A percentile compares a stretch with the other conserved stretches of the same genome.
These are phyloP conservation scores for Drosophila truncata DNA, from an alignment of 1,140 invertebrate genomes.

Conservation along the genomic window DNA sequence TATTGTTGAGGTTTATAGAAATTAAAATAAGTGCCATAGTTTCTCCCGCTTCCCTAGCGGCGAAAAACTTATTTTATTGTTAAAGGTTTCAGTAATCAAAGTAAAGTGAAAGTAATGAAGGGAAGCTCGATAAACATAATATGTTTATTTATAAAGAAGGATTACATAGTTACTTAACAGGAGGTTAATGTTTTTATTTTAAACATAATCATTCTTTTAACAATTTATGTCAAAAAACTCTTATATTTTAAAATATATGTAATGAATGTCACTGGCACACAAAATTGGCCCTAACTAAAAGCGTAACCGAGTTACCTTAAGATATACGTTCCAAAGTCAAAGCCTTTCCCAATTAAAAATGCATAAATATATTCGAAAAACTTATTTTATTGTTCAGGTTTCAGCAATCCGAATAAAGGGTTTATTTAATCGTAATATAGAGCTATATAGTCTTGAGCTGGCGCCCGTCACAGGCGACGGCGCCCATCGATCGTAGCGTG, in stretches of 20 bases:
- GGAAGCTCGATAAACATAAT: no score
- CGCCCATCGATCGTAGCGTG: constrained; percentile 38
- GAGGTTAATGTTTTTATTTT: neutral
- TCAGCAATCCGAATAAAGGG: constrained; percentile 69
- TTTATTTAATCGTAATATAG: constrained; percentile 75
- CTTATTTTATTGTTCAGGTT: constrained; percentile 78
- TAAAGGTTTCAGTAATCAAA: neutral
- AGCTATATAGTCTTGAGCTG: constrained; percentile 77
- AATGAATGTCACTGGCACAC: neutral
- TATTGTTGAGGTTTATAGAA: constrained; percentile 17
- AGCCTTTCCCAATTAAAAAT: neutral
- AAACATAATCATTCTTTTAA: no score
- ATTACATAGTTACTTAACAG: neutral
- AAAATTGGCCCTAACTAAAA: neutral
- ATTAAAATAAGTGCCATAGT: constrained; percentile 11
- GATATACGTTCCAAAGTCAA: neutral
- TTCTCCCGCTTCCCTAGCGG: neutral
- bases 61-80: neutral
- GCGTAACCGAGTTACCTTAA: neutral
- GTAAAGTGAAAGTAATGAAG: neutral
- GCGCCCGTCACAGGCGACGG: constrained; percentile 40
- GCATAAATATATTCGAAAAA: constrained; percentile 62
- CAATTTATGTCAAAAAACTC: neutral
- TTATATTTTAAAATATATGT: neutral
- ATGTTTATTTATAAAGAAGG: neutral